A percentile compares a stretch with the other conserved stretches of the same genome.
Evolutionary conservation across 2,797 vertebrate genomes (phyloP).

Genomic region (Podargus strigoides): DNA sequence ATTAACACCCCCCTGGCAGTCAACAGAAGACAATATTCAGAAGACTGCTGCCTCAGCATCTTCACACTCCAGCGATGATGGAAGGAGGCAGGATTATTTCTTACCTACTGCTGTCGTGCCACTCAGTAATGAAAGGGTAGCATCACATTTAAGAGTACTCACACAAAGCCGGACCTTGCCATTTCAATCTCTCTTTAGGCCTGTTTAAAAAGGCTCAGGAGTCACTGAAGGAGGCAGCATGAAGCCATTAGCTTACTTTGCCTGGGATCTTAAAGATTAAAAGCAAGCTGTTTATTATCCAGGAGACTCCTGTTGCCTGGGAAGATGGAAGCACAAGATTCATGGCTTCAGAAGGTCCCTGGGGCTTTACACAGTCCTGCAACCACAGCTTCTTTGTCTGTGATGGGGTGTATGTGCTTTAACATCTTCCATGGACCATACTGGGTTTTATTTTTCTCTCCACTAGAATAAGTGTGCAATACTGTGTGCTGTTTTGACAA

Average conservation of each 20-base stretch:
- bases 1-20: background rate
- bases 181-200: background rate
- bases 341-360: background rate
- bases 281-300: background rate
- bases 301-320: background rate
- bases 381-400: background rate
- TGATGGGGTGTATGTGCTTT: background rate
- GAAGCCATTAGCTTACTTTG: background rate
- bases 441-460: background rate
- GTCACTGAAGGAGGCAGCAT: background rate
- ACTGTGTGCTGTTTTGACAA: background rate
- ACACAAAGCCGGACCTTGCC: background rate
- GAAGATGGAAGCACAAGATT: background rate
- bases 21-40: background rate
- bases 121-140: background rate
- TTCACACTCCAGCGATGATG: background rate
- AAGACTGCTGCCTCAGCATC: conserved; percentile 4
- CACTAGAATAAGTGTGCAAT: background rate
- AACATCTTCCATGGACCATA: background rate
- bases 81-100: background rate
- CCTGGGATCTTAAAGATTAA: background rate
- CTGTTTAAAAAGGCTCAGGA: background rate
- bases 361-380: background rate
- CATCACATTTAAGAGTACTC: background rate
- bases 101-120: background rate